phyloP scores from a whole-genome alignment of 2,797 vertebrate species.

The Rhabdomys pumilio region DNA sequence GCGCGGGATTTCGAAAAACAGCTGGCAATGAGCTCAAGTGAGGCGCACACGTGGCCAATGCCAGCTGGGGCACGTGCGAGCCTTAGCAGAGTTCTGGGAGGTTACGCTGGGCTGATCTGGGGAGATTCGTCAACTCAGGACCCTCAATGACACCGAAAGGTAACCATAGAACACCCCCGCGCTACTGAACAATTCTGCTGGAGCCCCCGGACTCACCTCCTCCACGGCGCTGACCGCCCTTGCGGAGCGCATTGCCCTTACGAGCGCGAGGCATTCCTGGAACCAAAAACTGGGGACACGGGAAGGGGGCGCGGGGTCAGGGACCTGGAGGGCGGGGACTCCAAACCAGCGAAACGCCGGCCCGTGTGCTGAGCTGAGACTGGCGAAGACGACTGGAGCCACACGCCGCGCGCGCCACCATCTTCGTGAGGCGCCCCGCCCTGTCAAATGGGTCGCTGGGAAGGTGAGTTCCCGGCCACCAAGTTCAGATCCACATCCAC shows the following conservation, averaged over 20 bases:
- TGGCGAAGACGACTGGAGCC: conserved; percentile 58
- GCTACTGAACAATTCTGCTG: not conserved
- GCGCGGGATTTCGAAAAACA: not conserved
- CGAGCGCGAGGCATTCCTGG: conserved; percentile 82
- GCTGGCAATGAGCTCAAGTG: not conserved
- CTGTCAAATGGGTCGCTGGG: conserved; percentile 73
- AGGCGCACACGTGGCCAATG: conserved; percentile 76
- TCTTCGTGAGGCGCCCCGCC: conserved; percentile 81
- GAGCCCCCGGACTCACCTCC: conserved; percentile 59
- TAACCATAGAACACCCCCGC: not conserved
- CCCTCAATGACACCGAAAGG: not conserved
- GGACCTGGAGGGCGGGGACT: conserved; percentile 74
- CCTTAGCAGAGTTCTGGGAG: not conserved
- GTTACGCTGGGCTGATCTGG: not conserved
- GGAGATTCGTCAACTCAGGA: not conserved
- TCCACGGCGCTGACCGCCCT: conserved; percentile 79
- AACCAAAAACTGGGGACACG: not conserved
- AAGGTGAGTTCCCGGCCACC: conserved; percentile 69
- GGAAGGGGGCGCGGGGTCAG: conserved; percentile 77
- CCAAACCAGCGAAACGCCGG: conserved; percentile 69
- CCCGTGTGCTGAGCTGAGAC: conserved; percentile 18
- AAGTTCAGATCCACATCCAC: not conserved
- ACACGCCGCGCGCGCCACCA: conserved; percentile 82
- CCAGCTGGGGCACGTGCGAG: conserved; percentile 53
- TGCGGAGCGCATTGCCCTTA: conserved; percentile 72